These are phyloP conservation scores for Homarus americanus DNA, from an alignment of 1,140 invertebrate genomes.

Conservation along the genomic window DNA sequence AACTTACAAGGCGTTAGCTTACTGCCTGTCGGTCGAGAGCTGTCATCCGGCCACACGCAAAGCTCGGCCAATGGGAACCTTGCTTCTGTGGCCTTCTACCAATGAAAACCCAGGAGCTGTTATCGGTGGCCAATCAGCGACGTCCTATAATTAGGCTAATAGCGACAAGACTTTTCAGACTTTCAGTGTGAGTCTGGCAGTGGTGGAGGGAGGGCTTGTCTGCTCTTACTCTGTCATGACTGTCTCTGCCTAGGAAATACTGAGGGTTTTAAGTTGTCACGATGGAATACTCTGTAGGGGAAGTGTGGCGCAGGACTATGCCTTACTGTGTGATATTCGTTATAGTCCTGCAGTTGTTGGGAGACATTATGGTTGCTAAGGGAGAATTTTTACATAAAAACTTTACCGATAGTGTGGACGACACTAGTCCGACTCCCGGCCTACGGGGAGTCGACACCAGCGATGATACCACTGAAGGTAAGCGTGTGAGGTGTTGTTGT, in stretches of 20 bases:
- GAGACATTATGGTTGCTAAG: conserved; percentile 37
- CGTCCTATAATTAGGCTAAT: conserved; percentile 60
- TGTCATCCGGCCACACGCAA: conserved; percentile 42
- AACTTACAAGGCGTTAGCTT: not conserved
- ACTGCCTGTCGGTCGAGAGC: not conserved
- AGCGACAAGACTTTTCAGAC: not conserved
- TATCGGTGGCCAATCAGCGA: conserved; percentile 60
- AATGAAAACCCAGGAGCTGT: conserved; percentile 46
- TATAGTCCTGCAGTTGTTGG: conserved; percentile 22
- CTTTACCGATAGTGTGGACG: conserved; percentile 32
- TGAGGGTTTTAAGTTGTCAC: not conserved
- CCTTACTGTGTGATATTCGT: not conserved
- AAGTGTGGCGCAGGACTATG: conserved; percentile 34
- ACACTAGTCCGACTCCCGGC: not conserved
- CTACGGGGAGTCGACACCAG: not conserved
- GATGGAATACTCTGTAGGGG: conserved; percentile 35
- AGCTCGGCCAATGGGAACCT: conserved; percentile 44
- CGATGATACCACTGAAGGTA: not conserved
- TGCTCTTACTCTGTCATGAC: not conserved
- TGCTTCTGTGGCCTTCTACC: conserved; percentile 27
- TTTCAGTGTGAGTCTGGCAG: conserved; percentile 45
- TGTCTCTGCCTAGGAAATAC: not conserved
- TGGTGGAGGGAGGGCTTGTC: conserved; percentile 6
- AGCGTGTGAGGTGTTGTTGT: not conserved
- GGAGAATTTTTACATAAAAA: conserved; percentile 65